Evolutionary conservation across 1,140 invertebrate genomes (phyloP).

Genomic region (Bombus turneri): DNA sequence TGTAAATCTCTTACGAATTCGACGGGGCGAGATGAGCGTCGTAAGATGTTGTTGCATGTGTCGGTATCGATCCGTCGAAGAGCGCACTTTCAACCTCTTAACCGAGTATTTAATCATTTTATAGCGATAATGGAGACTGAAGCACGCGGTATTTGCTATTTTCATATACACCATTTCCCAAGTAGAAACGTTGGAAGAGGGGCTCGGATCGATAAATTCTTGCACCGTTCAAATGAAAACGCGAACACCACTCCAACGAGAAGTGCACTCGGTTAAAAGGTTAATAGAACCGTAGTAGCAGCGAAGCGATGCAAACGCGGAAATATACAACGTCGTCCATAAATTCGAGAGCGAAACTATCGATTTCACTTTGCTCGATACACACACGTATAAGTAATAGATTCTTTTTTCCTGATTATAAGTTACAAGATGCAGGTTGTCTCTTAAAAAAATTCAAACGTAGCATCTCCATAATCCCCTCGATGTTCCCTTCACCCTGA

Average conservation of each 20-base stretch:
- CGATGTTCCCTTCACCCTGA: not conserved
- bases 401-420: not conserved
- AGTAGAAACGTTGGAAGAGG: not conserved
- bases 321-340: not conserved
- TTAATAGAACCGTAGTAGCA: slow-evolving; percentile 16
- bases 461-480: not conserved
- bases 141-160: not conserved
- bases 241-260: not conserved
- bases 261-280: slow-evolving; percentile 38
- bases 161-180: not conserved
- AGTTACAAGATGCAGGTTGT: not conserved
- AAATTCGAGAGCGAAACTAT: not conserved
- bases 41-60: not conserved
- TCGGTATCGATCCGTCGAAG: not conserved
- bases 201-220: slow-evolving; percentile 27
- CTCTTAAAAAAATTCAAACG: not conserved
- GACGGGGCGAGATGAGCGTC: not conserved
- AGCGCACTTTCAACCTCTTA: not conserved
- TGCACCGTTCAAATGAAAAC: not conserved
- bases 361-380: not conserved
- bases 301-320: not conserved
- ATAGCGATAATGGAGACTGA: not conserved
- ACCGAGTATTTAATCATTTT: not conserved
- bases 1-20: slow-evolving; percentile 14
- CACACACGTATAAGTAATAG: not conserved